These are phyloP conservation scores for Teleogryllus occipitalis DNA, from an alignment of 1,140 invertebrate species.

Conservation along the genomic window DNA sequence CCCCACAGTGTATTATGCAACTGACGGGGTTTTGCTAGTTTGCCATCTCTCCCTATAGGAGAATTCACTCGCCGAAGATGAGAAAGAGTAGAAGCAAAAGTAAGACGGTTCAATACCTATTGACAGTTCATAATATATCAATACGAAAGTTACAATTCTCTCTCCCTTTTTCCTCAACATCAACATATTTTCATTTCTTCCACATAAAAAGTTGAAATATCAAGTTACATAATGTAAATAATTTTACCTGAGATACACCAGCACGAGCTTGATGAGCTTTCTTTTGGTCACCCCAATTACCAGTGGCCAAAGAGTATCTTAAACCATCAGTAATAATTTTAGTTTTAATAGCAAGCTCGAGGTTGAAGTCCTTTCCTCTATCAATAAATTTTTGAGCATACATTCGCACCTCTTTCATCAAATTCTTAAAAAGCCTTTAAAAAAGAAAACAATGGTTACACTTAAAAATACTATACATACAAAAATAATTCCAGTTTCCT, in stretches of 20 bases:
- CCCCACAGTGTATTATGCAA: constrained; percentile 98
- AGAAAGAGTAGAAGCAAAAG: constrained; percentile 95
- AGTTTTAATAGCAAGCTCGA: constrained; percentile 95
- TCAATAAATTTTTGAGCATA: constrained; percentile 99
- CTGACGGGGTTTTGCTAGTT: constrained; percentile 95
- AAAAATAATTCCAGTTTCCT: not conserved
- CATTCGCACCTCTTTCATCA: constrained; percentile 92
- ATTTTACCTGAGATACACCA: constrained; percentile 69
- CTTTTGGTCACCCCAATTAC: constrained; percentile 99
- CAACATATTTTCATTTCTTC: not conserved
- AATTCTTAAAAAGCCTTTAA: constrained; percentile 72
- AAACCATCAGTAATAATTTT: constrained; percentile 98
- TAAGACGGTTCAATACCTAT: constrained; percentile 90
- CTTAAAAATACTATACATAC: constrained; percentile 9
- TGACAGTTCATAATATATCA: not conserved
- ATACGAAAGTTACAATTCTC: not conserved
- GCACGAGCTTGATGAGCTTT: constrained; percentile 97
- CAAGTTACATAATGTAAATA: not conserved
- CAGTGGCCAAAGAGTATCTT: constrained; percentile 93
- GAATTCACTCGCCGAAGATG: constrained; percentile 96
- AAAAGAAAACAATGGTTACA: constrained; percentile 21
- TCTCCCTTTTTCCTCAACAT: not conserved
- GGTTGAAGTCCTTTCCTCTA: constrained; percentile 94
- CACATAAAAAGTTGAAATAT: not conserved
- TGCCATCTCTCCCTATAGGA: constrained; percentile 96